A percentile compares a stretch with the other conserved stretches of the same genome.
Conservation (phyloP, 2,113 vertebrate genomes). For the Chitala chitala region DNA sequence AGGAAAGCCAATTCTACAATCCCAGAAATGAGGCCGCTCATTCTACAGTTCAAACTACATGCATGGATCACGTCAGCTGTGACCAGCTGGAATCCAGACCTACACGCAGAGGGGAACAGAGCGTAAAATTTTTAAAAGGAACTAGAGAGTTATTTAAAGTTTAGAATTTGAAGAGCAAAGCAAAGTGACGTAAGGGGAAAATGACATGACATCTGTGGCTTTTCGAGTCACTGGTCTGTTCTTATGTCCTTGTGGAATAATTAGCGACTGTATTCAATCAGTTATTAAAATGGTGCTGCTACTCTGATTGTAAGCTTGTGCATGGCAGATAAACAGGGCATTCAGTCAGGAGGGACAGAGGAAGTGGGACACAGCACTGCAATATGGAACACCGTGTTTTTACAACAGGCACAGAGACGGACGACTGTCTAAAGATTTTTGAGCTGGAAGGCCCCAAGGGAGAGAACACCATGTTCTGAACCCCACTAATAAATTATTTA, state of each 20-base stretch:
- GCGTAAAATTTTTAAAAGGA: background rate
- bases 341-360: constrained; percentile 12
- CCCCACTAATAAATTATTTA: constrained; percentile 20
- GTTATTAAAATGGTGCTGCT: constrained; percentile 8
- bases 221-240: constrained; percentile 1
- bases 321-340: constrained; percentile 3
- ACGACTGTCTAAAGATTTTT: constrained; percentile 11
- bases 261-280: background rate
- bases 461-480: constrained; percentile 15
- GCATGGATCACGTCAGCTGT: background rate
- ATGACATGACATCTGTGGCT: background rate
- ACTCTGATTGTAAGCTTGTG: background rate
- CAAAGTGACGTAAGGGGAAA: background rate
- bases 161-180: background rate
- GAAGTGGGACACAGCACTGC: constrained; percentile 13
- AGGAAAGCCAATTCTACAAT: background rate
- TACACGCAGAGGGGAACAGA: background rate
- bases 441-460: background rate
- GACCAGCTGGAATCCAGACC: background rate
- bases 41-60: background rate
- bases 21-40: background rate
- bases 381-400: constrained; percentile 14
- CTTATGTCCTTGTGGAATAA: background rate
- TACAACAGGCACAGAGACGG: constrained; percentile 11
- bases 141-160: background rate